These are phyloP conservation scores for Pseudococcus longispinus DNA, from an alignment of 2,888 invertebrate species.

Conservation along the genomic window DNA sequence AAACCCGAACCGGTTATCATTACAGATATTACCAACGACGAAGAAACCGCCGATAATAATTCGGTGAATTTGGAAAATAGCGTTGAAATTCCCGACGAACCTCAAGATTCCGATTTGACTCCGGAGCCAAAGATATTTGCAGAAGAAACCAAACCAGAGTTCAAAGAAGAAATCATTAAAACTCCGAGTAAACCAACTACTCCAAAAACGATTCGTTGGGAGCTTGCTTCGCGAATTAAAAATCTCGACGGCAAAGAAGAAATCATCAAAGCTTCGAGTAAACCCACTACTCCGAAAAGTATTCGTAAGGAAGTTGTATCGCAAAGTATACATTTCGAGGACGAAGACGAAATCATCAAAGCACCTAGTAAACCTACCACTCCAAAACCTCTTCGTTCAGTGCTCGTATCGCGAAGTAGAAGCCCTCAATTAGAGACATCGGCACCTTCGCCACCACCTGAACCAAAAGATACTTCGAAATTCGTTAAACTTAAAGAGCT, in stretches of 20 bases:
- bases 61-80: background rate
- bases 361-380: background rate
- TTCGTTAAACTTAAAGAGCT: background rate
- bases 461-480: slow-evolving; percentile 3
- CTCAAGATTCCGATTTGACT: background rate
- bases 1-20: slow-evolving; percentile 46
- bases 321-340: background rate
- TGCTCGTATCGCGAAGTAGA: background rate
- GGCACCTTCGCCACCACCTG: background rate
- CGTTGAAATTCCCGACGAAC: slow-evolving; percentile 45
- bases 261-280: background rate
- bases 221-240: background rate
- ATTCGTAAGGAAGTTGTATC: too few species aligned
- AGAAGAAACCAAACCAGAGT: background rate
- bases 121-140: background rate
- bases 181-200: background rate
- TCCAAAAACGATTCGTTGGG: background rate
- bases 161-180: background rate
- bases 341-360: background rate
- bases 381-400: background rate
- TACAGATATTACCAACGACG: slow-evolving; percentile 20
- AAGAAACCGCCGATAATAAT: background rate
- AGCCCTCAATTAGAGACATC: background rate
- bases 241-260: background rate
- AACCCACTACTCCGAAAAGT: background rate